Base-by-base conservation (phyloP, 1,140 invertebrate species). In the Leptonema lineaticorne region DNA sequence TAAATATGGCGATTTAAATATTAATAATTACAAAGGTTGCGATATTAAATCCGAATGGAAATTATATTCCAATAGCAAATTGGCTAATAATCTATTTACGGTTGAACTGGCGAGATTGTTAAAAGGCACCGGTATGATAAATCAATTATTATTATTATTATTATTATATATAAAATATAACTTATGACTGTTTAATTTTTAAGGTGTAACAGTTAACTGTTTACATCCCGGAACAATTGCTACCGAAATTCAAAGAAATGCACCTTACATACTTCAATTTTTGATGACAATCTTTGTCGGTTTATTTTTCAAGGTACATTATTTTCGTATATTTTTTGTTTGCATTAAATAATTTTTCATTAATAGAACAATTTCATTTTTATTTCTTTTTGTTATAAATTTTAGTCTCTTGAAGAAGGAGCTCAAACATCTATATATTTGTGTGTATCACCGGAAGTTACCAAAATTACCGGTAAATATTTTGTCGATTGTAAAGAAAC, bases 391-490 rank as follows among this genome's bases (percentile, higher is more conserved):
- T 48, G 2, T 4, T 20, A 20, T 48, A 48, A n/a, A 53, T 89
- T 90, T 75, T 90, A 93, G 76, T 89, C 86, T 3, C 84, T 88
- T 0, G 79, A 84, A 69, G 86, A 92, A 77, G 93, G 93, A 6
- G 91, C 91, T 8, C 92, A 95, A 74, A 95, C 93, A 0, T 85
- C 86, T 2, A 87, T 96, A 56, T 88, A 90, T 77, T 78, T 92
- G 46, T 90, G 92, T 0, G 86, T 92, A 1, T 87, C 90, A 14
- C 88, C 93, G 37, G 88, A 90, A 57, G 76, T 96, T 1, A 81
- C 87, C 50, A 86, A 85, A 37, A 84, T 90, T 0, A 88, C 80
- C 16, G 95, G 94, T 56, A 89, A 91, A 81, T 96, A 95, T 79
- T 96, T 89, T 73, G 83, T 87, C 26, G 92, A 96, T 75, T 96